Base-by-base conservation (phyloP, 2,113 vertebrate species). In the Centropus bengalensis region DNA sequence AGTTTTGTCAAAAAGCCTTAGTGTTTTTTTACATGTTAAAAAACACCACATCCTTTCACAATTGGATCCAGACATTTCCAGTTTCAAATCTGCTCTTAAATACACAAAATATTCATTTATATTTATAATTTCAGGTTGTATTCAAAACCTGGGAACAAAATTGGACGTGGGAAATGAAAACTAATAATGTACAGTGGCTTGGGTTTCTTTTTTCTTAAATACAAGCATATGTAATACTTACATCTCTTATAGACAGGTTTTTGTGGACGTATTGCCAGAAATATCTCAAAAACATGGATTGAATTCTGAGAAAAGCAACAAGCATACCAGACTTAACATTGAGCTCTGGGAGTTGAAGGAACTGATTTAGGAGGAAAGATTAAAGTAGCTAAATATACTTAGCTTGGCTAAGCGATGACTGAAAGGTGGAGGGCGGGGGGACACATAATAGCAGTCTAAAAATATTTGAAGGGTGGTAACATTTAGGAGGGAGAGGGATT, bases 381-480 rank as follows among this genome's bases (percentile, higher is more conserved):
- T 94, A 90, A 96, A 96, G 94, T 84, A 91, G 82, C 96, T 97
- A 96, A 95, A 96, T 96, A 96, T 96, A 94, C 88, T 94, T 97
- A 86, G 89, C 87, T 93, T 84, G 93, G 93, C 91, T 95, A 94
- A 95, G 82, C 18, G 69, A 86, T 94, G 95, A 94, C 93, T 95
- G 96, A 96, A 93, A 91, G 91, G 88, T 91, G 88, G 80, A 86
- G 95, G 91, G 75, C 76, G 82, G 82, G 91, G 75, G 74, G 80
- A 94, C 81, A 82, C 82, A 96, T 95, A 95, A 95, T 96, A 94
- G 94, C 89, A 88, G 93, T 95, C 93, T 95, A 96, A 96, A 96
- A 97, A 96, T 97, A 97, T 96, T 96, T 95, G 91, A 93, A 96
- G 96, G 93, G 95, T 96, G 88, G 91, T 95, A 95, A 94, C 94